A percentile compares a stretch with the other conserved stretches of the same genome.
Conservation (phyloP, 2,113 vertebrate species). For the Helogale parvula region DNA sequence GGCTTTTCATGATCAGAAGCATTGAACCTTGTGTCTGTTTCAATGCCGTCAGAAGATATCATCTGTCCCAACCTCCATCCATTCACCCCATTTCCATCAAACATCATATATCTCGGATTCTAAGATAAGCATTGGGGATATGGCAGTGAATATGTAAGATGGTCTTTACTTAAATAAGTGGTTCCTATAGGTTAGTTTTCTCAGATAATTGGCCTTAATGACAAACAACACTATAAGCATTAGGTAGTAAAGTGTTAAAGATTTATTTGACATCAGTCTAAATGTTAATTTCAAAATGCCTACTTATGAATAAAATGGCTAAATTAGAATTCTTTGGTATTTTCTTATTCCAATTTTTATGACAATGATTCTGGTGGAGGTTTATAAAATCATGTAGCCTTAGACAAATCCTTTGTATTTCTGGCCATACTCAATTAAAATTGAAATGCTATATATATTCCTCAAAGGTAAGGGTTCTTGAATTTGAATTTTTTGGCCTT, state of each 20-base stretch:
- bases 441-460: background rate
- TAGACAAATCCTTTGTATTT: background rate
- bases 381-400: background rate
- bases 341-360: conserved; percentile 33
- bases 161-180: background rate
- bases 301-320: background rate
- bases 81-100: background rate
- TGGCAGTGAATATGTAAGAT: background rate
- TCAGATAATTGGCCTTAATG: background rate
- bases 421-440: background rate
- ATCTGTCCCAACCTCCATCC: background rate
- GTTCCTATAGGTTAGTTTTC: background rate
- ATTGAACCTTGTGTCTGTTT: background rate
- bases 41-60: background rate
- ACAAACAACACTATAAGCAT: background rate
- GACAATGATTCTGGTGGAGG: background rate
- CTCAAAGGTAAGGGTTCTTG: background rate
- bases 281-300: background rate
- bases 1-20: background rate
- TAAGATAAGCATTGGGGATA: background rate
- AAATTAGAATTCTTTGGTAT: background rate
- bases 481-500: background rate
- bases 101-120: background rate
- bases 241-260: background rate
- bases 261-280: background rate